These are phyloP conservation scores for Watersipora subatra DNA, from an alignment of 1,140 invertebrate genomes.

Conservation along the genomic window DNA sequence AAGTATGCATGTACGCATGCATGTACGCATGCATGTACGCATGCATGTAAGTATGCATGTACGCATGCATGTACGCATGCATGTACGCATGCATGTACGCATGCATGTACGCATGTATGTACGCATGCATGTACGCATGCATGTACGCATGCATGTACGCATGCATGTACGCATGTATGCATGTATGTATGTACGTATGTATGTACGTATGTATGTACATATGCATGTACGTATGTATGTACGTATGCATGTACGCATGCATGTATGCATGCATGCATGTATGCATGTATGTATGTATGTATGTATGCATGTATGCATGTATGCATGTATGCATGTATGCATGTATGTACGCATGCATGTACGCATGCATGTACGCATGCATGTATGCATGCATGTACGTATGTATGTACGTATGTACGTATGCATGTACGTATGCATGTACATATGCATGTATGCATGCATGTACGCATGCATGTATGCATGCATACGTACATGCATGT, in stretches of 20 bases:
- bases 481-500: slow-evolving; percentile 7
- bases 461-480: slow-evolving; percentile 7
- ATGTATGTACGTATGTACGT: slow-evolving; percentile 9
- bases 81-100: slow-evolving; percentile 6
- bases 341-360: slow-evolving; percentile 12
- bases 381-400: slow-evolving; percentile 13
- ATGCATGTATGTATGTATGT: slow-evolving; percentile 16
- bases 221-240: slow-evolving; percentile 12
- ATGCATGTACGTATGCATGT: slow-evolving; percentile 3
- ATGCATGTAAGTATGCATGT: slow-evolving; percentile 15
- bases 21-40: slow-evolving; percentile 14
- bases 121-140: slow-evolving; percentile 7
- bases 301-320: slow-evolving; percentile 15
- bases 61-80: slow-evolving; percentile 12
- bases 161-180: slow-evolving; percentile 9
- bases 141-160: slow-evolving; percentile 11
- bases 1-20: slow-evolving; percentile 12
- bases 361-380: slow-evolving; percentile 12
- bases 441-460: slow-evolving; percentile 6
- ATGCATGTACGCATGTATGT: slow-evolving; percentile 7
- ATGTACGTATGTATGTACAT: slow-evolving; percentile 9
- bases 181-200: slow-evolving; percentile 11
- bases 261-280: slow-evolving; percentile 16
- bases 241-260: slow-evolving; percentile 11
- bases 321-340: slow-evolving; percentile 15